A percentile compares a stretch with the other conserved stretches of the same genome.
phyloP scores from a whole-genome alignment of 2,113 vertebrate genomes.

The Protobothrops flavoviridis region DNA sequence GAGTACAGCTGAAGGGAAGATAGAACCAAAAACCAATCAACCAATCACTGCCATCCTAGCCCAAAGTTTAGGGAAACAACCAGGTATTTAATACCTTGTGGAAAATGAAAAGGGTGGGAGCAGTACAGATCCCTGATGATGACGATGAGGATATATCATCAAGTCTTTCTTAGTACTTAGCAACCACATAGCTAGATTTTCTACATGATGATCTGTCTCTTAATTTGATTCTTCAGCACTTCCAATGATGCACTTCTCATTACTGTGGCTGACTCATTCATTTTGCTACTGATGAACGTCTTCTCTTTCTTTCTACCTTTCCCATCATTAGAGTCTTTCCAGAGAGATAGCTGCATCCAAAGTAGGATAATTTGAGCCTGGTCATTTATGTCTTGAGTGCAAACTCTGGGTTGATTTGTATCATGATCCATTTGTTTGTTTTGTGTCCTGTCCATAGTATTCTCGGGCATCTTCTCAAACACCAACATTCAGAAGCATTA shows the following conservation, averaged over 20 bases:
- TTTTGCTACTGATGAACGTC: not conserved
- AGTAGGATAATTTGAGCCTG: not conserved
- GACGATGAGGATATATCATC: not conserved
- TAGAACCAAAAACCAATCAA: not conserved
- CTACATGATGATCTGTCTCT: not conserved
- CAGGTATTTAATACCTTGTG: not conserved
- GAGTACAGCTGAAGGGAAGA: not conserved
- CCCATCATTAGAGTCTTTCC: not conserved
- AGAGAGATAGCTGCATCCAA: not conserved
- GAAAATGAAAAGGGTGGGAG: not conserved
- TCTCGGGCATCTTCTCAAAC: not conserved
- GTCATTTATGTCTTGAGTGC: not conserved
- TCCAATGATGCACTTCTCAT: not conserved
- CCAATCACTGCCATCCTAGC: not conserved
- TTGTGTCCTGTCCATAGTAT: not conserved
- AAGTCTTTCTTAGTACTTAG: not conserved
- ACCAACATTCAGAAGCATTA: not conserved
- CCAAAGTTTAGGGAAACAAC: not conserved
- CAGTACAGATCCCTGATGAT: not conserved
- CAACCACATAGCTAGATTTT: not conserved
- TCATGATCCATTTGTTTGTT: not conserved
- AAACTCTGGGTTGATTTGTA: not conserved
- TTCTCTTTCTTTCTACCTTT: not conserved
- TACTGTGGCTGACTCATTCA: not conserved
- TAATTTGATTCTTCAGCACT: not conserved